These are phyloP conservation scores for Drusus annulatus DNA, from an alignment of 1,140 invertebrate genomes.

Conservation along the genomic window DNA sequence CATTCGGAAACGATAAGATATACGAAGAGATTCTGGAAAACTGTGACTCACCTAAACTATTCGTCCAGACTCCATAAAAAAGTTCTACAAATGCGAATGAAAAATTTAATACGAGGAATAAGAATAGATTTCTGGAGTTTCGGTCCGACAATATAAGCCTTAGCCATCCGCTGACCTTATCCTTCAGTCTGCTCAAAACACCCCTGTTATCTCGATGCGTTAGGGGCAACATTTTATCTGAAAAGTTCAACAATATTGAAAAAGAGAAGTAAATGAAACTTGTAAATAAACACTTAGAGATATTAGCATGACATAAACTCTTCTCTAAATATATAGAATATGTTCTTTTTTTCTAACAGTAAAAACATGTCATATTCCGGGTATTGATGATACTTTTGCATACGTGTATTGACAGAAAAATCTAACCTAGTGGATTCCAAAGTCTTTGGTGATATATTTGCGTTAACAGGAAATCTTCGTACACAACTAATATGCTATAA, in stretches of 20 bases:
- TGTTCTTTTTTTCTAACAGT: conserved; percentile 10
- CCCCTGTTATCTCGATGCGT: conserved; percentile 83
- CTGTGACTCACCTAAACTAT: conserved; percentile 83
- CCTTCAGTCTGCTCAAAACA: conserved; percentile 76
- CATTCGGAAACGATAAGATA: too few species aligned
- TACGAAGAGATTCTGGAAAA: not conserved
- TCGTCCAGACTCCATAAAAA: conserved; percentile 95
- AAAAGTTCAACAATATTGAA: not conserved
- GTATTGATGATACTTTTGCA: conserved; percentile 46
- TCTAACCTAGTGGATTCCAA: conserved; percentile 40
- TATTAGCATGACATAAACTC: too few species aligned
- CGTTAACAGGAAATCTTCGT: not conserved
- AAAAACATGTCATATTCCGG: conserved; percentile 19
- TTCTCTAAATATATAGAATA: not conserved
- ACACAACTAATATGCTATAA: conserved; percentile 32
- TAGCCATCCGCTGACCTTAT: conserved; percentile 84
- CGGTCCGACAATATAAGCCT: conserved; percentile 93
- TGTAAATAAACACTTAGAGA: too few species aligned
- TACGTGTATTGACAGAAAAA: conserved; percentile 52
- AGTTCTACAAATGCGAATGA: conserved; percentile 98
- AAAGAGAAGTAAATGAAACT: too few species aligned
- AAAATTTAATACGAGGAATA: conserved; percentile 95
- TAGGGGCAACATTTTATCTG: conserved; percentile 80
- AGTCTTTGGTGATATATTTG: conserved; percentile 36
- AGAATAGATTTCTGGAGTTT: conserved; percentile 94